phyloP scores from a whole-genome alignment of 2,888 invertebrate genomes.

The Thecocarcelia acutangulata region DNA sequence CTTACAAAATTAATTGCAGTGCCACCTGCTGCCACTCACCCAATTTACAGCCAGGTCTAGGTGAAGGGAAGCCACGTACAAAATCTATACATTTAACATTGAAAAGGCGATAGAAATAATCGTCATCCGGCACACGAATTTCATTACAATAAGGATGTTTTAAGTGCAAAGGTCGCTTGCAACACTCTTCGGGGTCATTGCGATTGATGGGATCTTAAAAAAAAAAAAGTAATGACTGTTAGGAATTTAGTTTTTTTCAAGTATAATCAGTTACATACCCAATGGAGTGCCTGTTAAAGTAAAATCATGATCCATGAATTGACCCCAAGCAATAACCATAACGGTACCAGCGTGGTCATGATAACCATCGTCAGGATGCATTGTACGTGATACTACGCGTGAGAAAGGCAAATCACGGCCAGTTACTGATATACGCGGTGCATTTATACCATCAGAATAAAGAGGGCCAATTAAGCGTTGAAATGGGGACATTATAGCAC shows the following conservation, averaged over 20 bases:
- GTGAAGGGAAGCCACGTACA: conserved; percentile 93
- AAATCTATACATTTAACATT: conserved; percentile 94
- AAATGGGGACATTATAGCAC: conserved; percentile 91
- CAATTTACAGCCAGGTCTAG: conserved; percentile 92
- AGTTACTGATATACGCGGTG: conserved; percentile 90
- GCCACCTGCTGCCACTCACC: conserved; percentile 82
- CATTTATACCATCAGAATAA: conserved; percentile 91
- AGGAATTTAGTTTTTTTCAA: not conserved
- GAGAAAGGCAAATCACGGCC: conserved; percentile 90
- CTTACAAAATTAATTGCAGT: not conserved
- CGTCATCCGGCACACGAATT: conserved; percentile 92
- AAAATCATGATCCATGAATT: conserved; percentile 97
- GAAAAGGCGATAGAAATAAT: conserved; percentile 93
- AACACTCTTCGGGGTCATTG: conserved; percentile 95
- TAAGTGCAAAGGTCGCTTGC: conserved; percentile 89
- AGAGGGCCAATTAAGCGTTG: conserved; percentile 89
- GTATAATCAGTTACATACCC: conserved; percentile 83
- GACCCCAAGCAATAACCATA: conserved; percentile 95
- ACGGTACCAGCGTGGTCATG: conserved; percentile 97
- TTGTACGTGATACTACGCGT: conserved; percentile 92
- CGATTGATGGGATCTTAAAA: conserved; percentile 89
- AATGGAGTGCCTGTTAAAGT: conserved; percentile 93
- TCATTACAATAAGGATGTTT: conserved; percentile 96
- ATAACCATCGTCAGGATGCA: conserved; percentile 96
- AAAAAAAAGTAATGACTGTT: not conserved